Evolutionary conservation across 1,140 invertebrate genomes (phyloP).

Genomic region (Aplysia californica): DNA sequence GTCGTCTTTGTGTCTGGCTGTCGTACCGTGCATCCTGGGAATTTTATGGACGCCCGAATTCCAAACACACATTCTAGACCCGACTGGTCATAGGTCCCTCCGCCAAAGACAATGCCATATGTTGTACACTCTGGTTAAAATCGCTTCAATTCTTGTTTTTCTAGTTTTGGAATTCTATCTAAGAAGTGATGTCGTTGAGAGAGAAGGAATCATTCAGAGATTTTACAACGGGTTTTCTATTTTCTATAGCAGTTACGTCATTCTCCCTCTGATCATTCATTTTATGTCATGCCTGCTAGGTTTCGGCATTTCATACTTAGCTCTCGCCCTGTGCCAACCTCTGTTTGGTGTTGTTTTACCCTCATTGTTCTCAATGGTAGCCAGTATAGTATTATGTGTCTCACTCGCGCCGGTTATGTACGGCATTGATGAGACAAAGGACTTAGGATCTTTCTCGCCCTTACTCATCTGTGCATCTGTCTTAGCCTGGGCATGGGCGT

Average conservation of each 20-base stretch:
- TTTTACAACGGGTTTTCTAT: slow-evolving; percentile 18
- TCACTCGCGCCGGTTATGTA: slow-evolving; percentile 26
- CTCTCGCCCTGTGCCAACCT: slow-evolving; percentile 33
- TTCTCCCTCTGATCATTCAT: slow-evolving; percentile 30
- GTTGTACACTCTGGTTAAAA: slow-evolving; percentile 35
- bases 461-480: slow-evolving; percentile 17
- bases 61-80: slow-evolving; percentile 25
- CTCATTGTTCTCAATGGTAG: slow-evolving; percentile 34
- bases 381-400: slow-evolving; percentile 27
- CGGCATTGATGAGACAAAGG: slow-evolving; percentile 26
- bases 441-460: slow-evolving; percentile 32
- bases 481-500: slow-evolving; percentile 31
- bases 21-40: slow-evolving; percentile 14
- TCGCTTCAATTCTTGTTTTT: slow-evolving; percentile 29
- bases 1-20: slow-evolving; percentile 21
- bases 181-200: neutral
- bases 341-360: slow-evolving; percentile 39
- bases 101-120: slow-evolving; percentile 22
- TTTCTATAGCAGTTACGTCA: slow-evolving; percentile 5
- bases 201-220: neutral
- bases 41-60: slow-evolving; percentile 33
- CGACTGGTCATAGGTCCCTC: neutral
- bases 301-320: slow-evolving; percentile 32
- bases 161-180: slow-evolving; percentile 29
- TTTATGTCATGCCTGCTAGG: slow-evolving; percentile 22